A percentile compares a stretch with the other conserved stretches of the same genome.
Conservation (phyloP, 2,113 vertebrate genomes). For the Platanista minor region DNA sequence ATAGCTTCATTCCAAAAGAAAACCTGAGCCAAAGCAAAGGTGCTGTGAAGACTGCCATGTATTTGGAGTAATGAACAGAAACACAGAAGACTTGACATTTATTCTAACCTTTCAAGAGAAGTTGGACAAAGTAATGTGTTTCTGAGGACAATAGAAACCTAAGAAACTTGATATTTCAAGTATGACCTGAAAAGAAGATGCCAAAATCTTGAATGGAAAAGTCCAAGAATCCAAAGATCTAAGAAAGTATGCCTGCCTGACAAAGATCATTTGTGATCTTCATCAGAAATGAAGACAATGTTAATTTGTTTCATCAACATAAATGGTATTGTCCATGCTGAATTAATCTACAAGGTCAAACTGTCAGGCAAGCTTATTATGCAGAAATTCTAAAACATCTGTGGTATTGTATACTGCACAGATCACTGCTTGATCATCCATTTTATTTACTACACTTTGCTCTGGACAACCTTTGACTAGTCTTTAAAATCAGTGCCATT, state of each 20-base stretch:
- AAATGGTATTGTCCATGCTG: neutral
- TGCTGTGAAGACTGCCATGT: neutral
- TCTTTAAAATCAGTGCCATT: slow-evolving; percentile 8
- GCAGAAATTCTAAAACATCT: slow-evolving; percentile 26
- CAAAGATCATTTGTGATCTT: too few relatives aligned
- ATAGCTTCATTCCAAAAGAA: neutral
- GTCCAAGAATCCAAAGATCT: slow-evolving; percentile 7
- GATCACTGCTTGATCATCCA: neutral
- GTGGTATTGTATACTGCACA: neutral
- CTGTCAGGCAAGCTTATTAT: neutral
- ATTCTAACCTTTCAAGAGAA: slow-evolving; percentile 55
- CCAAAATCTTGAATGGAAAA: slow-evolving; percentile 21
- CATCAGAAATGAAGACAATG: neutral
- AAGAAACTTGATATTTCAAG: slow-evolving; percentile 45
- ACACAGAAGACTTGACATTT: slow-evolving; percentile 21
- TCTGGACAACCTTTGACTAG: neutral
- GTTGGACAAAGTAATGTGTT: slow-evolving; percentile 27
- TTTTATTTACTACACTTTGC: neutral
- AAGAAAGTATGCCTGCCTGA: neutral
- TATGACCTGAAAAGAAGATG: neutral
- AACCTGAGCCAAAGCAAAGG: slow-evolving; percentile 15
- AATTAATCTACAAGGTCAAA: slow-evolving; percentile 40
- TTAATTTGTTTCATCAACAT: slow-evolving; percentile 23
- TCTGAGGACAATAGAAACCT: slow-evolving; percentile 26
- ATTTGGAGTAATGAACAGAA: neutral